phyloP scores from a whole-genome alignment of 2,113 vertebrate species.

The Sinocyclocheilus anshuiensis region DNA sequence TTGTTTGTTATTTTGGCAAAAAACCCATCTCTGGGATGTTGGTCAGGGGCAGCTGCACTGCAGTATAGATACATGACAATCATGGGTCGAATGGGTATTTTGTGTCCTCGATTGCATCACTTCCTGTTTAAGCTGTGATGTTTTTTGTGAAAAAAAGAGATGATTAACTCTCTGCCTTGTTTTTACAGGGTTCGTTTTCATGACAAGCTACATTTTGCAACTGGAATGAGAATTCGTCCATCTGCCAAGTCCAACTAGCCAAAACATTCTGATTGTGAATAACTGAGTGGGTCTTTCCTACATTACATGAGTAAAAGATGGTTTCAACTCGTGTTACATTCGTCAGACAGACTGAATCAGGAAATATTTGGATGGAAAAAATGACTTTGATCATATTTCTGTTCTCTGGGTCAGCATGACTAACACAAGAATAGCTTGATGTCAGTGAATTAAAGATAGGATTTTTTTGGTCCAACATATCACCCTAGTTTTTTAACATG shows the following conservation, averaged over 20 bases:
- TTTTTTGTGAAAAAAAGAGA: neutral
- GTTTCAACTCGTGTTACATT: constrained; percentile 22
- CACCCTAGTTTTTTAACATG: constrained; percentile 22
- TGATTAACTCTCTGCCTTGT: neutral
- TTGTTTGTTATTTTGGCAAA: neutral
- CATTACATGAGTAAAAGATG: constrained; percentile 26
- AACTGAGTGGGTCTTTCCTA: constrained; percentile 4
- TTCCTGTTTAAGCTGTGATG: neutral
- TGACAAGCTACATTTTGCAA: neutral
- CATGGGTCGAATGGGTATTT: neutral
- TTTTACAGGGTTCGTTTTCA: neutral
- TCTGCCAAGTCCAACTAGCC: neutral
- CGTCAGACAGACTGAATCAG: constrained; percentile 18
- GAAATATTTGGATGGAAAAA: constrained; percentile 35
- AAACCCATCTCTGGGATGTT: neutral
- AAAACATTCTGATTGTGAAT: neutral
- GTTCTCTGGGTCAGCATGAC: constrained; percentile 8
- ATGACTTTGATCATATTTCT: constrained; percentile 38
- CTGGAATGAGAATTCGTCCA: neutral
- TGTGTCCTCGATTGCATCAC: constrained; percentile 1
- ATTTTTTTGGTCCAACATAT: constrained; percentile 30
- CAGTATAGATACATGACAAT: neutral
- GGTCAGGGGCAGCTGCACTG: neutral
- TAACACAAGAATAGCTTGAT: constrained; percentile 32
- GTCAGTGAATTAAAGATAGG: constrained; percentile 49